phyloP scores from a whole-genome alignment of 2,113 vertebrate species.

The Nycticebus coucang region DNA sequence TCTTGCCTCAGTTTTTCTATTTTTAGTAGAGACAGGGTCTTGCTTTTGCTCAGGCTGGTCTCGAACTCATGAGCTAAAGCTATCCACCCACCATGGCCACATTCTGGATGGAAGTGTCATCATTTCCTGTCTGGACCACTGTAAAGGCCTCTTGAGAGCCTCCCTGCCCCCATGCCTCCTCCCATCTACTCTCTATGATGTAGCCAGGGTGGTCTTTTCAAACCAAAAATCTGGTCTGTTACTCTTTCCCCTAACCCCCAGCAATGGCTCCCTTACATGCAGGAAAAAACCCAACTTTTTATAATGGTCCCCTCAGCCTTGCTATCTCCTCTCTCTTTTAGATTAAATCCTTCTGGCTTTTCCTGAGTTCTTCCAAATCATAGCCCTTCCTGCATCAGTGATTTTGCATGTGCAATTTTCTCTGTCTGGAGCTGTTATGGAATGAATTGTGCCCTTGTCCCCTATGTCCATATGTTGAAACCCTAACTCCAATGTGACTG shows the following conservation, averaged over 20 bases:
- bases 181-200: not conserved
- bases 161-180: not conserved
- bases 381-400: not conserved
- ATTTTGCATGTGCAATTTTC: not conserved
- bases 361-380: not conserved
- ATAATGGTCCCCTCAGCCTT: not conserved
- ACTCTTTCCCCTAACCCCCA: not conserved
- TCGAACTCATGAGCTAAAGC: too few species aligned
- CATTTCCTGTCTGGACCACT: not conserved
- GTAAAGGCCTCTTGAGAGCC: not conserved
- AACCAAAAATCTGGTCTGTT: not conserved
- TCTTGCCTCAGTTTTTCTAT: too few species aligned
- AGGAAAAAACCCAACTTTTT: not conserved
- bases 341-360: not conserved
- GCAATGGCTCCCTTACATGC: not conserved
- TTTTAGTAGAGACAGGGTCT: too few species aligned
- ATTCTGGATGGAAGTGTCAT: not conserved
- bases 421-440: not conserved
- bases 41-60: too few species aligned
- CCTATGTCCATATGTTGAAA: not conserved
- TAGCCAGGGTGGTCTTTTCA: not conserved
- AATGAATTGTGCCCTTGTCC: not conserved
- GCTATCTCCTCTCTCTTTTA: not conserved
- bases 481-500: not conserved
- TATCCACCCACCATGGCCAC: not conserved